Base-by-base conservation (phyloP, 30 jellyfish, hydroid and myxozoan species). In the Pseudorhiza aurosa region DNA sequence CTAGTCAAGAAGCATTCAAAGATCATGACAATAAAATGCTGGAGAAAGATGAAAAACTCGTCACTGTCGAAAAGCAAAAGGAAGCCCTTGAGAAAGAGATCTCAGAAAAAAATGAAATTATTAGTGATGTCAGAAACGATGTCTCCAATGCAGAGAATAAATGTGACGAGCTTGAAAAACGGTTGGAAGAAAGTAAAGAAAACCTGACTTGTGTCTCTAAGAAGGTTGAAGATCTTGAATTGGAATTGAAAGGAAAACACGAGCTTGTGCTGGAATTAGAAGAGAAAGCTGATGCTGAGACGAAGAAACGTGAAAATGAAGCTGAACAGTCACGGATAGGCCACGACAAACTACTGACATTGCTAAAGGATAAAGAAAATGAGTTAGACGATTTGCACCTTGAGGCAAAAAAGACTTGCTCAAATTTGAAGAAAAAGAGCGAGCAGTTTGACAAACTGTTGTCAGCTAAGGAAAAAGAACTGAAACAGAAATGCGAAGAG, bases 381-480 rank as follows among this genome's bases (percentile, higher is more conserved):
- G 67, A 70, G 0, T 25, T 70, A 14, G 51, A 28, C 43, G 40
- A 7, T 32, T n/a, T 70, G 33, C 27, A 36, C 8, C 33, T 22
- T 3, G 83, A 30, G 27, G 70, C 50, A n/a, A 49, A 47, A 26
- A 25, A 12, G 25, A 28, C 45, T 2, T 46, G 18, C 21, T 70
- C 70, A 0, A 70, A 30, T 3, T 30, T 70, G 31, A 70, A 45
- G 27, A 70, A 44, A 57, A 46, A 70, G 35, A 47, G n/a, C n/a
- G 53, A 70, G 8, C 71, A 25, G 44, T 49, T 46, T 0, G 64
- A 77, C 5, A 43, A 77, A 21, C n/a, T 40, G 43, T 28, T 77
- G 27, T 22, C 68, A 28, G 67, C 53, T n/a, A 77, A 46, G 25
- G 74, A 63, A 0, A 53, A 77, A 27, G 74, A 60, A 15, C 50